These are phyloP conservation scores for Drosophila pseudotakahashii DNA, from an alignment of 2,888 invertebrate species.

Conservation along the genomic window DNA sequence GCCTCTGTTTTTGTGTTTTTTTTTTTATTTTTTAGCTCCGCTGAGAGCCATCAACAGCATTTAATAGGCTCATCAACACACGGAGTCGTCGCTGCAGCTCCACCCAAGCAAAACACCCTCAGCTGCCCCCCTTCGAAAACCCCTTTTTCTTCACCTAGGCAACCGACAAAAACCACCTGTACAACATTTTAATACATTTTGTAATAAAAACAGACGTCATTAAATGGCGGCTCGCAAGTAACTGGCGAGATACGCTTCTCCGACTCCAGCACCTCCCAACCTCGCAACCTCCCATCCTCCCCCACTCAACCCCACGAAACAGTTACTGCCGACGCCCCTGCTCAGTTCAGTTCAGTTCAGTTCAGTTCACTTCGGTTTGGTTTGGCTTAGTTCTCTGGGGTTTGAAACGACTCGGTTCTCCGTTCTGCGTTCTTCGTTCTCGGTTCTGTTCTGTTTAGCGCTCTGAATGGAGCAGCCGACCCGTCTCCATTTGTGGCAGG, in stretches of 20 bases:
- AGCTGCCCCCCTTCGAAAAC: constrained; percentile 7
- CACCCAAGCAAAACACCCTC: constrained; percentile 34
- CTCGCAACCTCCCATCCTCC: background rate
- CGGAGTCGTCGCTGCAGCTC: constrained; percentile 39
- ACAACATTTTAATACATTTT: constrained; percentile 72
- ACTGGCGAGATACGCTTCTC: constrained; percentile 32
- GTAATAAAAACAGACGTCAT: constrained; percentile 64
- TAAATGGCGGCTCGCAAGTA: constrained; percentile 49
- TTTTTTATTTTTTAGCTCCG: constrained; percentile 24
- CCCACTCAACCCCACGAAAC: constrained; percentile 13
- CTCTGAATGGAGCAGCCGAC: constrained; percentile 59
- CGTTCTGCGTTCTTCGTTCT: constrained; percentile 9
- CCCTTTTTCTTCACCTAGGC: background rate
- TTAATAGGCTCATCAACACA: constrained; percentile 76
- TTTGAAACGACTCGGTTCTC: constrained; percentile 13
- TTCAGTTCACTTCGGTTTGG: constrained; percentile 7
- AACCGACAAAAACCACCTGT: constrained; percentile 64
- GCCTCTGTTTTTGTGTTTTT: constrained; percentile 31
- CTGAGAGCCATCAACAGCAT: constrained; percentile 73
- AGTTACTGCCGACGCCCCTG: constrained; percentile 48
- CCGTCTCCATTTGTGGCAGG: constrained; percentile 46
- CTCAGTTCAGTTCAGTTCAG: constrained; percentile 40
- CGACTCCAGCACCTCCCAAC: constrained; percentile 11
- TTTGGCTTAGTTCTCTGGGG: constrained; percentile 13
- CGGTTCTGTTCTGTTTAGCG: constrained; percentile 75